These are phyloP conservation scores for Ormyrus nitidulus DNA, from an alignment of 2,888 invertebrate genomes.

Conservation along the genomic window DNA sequence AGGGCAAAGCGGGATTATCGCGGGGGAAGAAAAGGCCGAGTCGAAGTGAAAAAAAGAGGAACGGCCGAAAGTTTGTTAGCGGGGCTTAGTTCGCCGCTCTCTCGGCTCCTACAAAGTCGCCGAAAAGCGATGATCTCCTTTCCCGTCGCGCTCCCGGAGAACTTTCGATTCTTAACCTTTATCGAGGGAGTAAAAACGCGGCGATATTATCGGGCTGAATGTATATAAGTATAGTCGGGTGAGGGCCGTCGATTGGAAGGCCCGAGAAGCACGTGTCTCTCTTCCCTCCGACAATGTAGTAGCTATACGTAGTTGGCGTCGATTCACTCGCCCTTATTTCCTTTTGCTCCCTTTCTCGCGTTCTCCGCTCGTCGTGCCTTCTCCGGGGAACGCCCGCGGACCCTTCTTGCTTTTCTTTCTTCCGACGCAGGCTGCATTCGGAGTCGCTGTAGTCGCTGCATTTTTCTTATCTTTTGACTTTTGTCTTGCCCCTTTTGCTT, in stretches of 20 bases:
- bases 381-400: too few species aligned
- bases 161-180: not conserved
- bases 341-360: too few species aligned
- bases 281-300: not conserved
- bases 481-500: not conserved
- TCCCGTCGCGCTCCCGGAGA: not conserved
- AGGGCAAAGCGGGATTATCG: too few species aligned
- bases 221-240: not conserved
- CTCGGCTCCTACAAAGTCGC: conserved; percentile 4
- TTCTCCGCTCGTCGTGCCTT: too few species aligned
- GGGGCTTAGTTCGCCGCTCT: conserved; percentile 3
- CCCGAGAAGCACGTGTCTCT: conserved; percentile 23
- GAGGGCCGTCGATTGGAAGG: not conserved
- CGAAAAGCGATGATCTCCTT: conserved; percentile 33
- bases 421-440: too few species aligned
- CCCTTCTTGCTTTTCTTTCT: too few species aligned
- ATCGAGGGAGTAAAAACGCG: conserved; percentile 15
- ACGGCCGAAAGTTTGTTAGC: conserved; percentile 35
- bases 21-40: not conserved
- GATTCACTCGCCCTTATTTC: conserved; percentile 45
- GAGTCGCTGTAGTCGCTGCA: too few species aligned
- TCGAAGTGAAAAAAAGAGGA: conserved; percentile 19
- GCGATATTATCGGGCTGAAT: not conserved
- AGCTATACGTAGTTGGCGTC: conserved; percentile 3
- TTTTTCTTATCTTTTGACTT: too few species aligned